These are phyloP conservation scores for Gambusia yucatana DNA, from an alignment of 2,797 vertebrate species.

Conservation along the genomic window DNA sequence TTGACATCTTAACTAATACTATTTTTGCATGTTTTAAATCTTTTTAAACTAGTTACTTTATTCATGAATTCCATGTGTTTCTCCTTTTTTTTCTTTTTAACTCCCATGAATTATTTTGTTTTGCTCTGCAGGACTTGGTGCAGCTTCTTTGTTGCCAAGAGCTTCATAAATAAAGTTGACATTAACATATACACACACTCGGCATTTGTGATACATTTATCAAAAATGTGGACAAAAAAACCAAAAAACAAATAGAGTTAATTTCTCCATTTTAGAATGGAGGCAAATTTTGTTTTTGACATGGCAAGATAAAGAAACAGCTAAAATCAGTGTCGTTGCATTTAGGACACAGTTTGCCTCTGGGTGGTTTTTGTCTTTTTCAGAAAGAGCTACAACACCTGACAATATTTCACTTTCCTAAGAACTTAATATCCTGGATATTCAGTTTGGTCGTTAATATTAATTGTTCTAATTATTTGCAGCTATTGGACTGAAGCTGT, in stretches of 20 bases:
- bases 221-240: no score
- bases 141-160: no score
- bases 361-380: neutral
- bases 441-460: neutral
- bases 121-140: no score
- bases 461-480: conserved; percentile 16
- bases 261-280: neutral
- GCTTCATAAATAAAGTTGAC: no score
- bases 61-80: neutral
- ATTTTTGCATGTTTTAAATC: neutral
- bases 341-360: neutral
- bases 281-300: neutral
- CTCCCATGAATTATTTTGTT: no score
- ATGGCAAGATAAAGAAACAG: neutral
- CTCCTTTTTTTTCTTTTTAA: neutral
- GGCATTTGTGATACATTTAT: no score
- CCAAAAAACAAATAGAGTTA: neutral
- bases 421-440: neutral
- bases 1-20: neutral
- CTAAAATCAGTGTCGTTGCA: neutral
- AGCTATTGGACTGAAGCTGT: conserved; percentile 63
- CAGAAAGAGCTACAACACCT: no score
- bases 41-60: neutral
- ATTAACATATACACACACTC: no score
- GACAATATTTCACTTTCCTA: neutral